These are phyloP conservation scores for Acipenser ruthenus DNA, from an alignment of 2,797 vertebrate genomes.

Conservation along the genomic window DNA sequence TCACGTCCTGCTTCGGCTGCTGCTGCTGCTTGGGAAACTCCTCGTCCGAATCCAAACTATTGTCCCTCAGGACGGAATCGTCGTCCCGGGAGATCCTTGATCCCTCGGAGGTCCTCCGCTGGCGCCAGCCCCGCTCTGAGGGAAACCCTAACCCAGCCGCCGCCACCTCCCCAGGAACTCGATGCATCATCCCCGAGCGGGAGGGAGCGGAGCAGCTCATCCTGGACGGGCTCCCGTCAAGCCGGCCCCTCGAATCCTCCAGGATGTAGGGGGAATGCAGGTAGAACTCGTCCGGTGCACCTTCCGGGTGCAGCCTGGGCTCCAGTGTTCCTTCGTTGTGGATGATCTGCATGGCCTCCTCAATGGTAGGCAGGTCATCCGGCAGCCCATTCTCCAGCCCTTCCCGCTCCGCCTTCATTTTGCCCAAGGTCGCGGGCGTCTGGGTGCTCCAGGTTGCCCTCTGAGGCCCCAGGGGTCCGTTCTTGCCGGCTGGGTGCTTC, in stretches of 20 bases:
- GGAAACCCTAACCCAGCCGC: too few species aligned
- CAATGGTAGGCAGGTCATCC: conserved; percentile 79
- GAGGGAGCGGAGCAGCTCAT: conserved; percentile 58
- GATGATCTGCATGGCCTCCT: conserved; percentile 88
- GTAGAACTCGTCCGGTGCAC: conserved; percentile 83
- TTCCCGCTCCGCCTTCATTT: conserved; percentile 4
- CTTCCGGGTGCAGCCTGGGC: conserved; percentile 79
- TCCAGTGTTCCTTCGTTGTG: conserved; percentile 78
- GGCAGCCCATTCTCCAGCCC: conserved; percentile 53
- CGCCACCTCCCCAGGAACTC: conserved; percentile 31
- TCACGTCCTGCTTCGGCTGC: conserved; percentile 43
- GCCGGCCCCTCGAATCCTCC: conserved; percentile 42
- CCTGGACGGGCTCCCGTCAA: conserved; percentile 34
- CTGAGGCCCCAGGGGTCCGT: conserved; percentile 40
- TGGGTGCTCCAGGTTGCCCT: conserved; percentile 62
- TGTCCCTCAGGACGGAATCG: conserved; percentile 71
- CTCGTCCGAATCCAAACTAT: conserved; percentile 73
- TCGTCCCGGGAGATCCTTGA: conserved; percentile 69
- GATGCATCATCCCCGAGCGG: conserved; percentile 53
- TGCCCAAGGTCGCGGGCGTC: conserved; percentile 34
- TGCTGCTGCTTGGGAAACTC: conserved; percentile 61
- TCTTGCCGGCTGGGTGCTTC: conserved; percentile 36
- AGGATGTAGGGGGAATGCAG: conserved; percentile 72
- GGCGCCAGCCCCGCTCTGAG: conserved; percentile 24
- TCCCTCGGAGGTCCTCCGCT: conserved; percentile 48